Base-by-base conservation (phyloP, 1,140 invertebrate species). In the Lasioglossum baleicum region DNA sequence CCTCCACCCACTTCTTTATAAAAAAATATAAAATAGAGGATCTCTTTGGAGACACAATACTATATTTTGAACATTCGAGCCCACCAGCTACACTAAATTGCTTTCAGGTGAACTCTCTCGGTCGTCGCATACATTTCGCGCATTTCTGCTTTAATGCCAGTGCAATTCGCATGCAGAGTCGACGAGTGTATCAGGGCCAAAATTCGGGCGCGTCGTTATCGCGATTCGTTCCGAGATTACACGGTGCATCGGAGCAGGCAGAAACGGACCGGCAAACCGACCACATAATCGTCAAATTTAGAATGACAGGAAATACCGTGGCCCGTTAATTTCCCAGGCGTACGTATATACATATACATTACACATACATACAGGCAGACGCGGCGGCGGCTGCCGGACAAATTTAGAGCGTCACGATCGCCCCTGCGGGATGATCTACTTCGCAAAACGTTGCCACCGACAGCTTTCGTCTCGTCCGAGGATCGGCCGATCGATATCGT, bases 401-500 rank as follows among this genome's bases (percentile, higher is more conserved):
- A 65, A 64, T 73, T 64, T 63, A 51, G 72, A 65, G 56, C 60
- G 60, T 15, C 51, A 15, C 10, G 44, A 56, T 56, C 51, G 51
- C 7, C 60, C 20, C 5, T 26, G 48, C 63, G 67, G 58, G 66
- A 40, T 26, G 67, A 82, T 42, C 53, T 77, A 35, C 56, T 74
- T 63, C 26, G 58, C 35, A 82, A 35, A 35, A 82, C 31, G 53
- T 76, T 68, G 17, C 56, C 17, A 44, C 51, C 13, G 51, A n/a
- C 58, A 42, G 53, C 44, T 42, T 22, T 72, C 44, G 22, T 53
- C 65, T 22, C 35, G 31, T 58, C 2, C 56, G 67, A 68, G 31
- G 58, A 58, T 77, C 53, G 26, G 22, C 22, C 20, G 71, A 77
- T 71, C 72, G 80, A 83, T 83, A 51, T 2, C 81, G 63, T 68